Conservation (phyloP, 2,113 vertebrate species). For the Steatornis caripensis region DNA sequence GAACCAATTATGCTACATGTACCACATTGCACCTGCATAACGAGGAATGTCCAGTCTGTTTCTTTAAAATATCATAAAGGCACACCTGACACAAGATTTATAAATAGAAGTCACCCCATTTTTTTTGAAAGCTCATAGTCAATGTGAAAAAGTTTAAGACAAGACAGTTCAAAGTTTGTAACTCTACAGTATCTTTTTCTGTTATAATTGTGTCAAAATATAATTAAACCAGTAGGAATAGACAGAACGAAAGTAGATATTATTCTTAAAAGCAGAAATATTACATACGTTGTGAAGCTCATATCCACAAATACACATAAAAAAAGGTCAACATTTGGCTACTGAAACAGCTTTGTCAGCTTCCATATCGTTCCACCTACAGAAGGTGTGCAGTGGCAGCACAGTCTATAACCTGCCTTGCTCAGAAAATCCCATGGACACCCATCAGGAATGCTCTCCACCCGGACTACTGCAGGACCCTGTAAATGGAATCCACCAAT, state of each 20-base stretch:
- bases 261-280: not conserved
- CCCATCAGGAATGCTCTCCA: not conserved
- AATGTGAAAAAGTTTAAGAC: not conserved
- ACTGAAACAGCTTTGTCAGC: not conserved
- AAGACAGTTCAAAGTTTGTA: not conserved
- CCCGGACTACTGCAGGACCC: not conserved
- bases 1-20: not conserved
- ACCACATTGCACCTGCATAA: not conserved
- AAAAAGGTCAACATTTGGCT: not conserved
- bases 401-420: not conserved
- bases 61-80: not conserved
- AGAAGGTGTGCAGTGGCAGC: not conserved
- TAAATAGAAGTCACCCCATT: fast-evolving
- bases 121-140: not conserved
- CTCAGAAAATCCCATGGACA: not conserved
- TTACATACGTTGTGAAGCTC: not conserved
- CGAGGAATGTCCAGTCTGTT: not conserved
- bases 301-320: not conserved
- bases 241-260: not conserved
- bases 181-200: not conserved
- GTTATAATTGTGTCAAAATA: not conserved
- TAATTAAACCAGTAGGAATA: not conserved
- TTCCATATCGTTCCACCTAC: not conserved
- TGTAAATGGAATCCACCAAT: not conserved
- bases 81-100: not conserved